A percentile compares a stretch with the other conserved stretches of the same genome.
Conservation (phyloP, 1,140 invertebrate species). For the Philaenus spumarius region DNA sequence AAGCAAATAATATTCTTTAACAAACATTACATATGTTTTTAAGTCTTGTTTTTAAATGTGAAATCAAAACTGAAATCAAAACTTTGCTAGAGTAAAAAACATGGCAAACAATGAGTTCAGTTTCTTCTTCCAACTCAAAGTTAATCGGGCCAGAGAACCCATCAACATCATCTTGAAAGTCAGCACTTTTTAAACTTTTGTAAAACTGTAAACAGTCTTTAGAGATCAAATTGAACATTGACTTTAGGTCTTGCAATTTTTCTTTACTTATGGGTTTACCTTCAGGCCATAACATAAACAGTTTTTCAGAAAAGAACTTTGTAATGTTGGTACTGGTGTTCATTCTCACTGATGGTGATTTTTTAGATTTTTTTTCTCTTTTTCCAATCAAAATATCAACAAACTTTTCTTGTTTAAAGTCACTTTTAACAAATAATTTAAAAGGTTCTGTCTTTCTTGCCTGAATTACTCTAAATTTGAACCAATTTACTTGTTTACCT, state of each 20-base stretch:
- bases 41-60: too few relatives aligned
- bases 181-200: constrained; percentile 7
- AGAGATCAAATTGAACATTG: constrained; percentile 14
- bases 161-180: constrained; percentile 17
- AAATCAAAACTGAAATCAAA: too few relatives aligned
- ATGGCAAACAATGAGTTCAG: too few relatives aligned
- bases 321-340: neutral
- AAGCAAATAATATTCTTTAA: too few relatives aligned
- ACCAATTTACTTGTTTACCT: constrained; percentile 11
- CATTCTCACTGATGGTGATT: neutral
- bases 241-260: too few relatives aligned
- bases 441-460: constrained; percentile 6
- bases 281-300: constrained; percentile 15
- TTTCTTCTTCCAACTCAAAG: too few relatives aligned
- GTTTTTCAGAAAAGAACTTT: neutral
- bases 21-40: too few relatives aligned
- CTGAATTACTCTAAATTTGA: constrained; percentile 5
- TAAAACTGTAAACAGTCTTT: constrained; percentile 19
- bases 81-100: too few relatives aligned
- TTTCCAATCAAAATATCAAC: constrained; percentile 20
- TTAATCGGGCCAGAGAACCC: constrained; percentile 3
- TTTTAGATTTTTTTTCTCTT: constrained; percentile 9
- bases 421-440: constrained; percentile 13
- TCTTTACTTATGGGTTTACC: too few relatives aligned
- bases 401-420: constrained; percentile 10